phyloP scores from a whole-genome alignment of 2,888 invertebrate genomes.

The Orthonychiurus folsomi region DNA sequence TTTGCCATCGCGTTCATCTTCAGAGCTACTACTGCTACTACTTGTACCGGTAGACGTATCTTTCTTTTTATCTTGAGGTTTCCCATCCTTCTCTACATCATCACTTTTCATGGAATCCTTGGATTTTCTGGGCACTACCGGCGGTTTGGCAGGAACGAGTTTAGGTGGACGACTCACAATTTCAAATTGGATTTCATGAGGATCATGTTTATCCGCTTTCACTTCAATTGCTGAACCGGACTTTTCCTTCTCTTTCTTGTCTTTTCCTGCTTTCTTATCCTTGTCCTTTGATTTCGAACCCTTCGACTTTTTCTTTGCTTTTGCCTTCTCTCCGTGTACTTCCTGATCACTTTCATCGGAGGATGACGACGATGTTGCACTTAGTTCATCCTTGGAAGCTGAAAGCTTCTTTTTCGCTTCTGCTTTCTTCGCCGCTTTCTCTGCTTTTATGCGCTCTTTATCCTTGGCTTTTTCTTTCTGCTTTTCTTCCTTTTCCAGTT shows the following conservation, averaged over 20 bases:
- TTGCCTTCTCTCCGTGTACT: conserved; percentile 9
- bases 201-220: not conserved
- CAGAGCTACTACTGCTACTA: conserved; percentile 21
- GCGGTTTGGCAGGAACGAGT: conserved; percentile 25
- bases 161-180: not conserved
- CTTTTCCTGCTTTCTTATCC: conserved; percentile 18
- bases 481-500: conserved; percentile 16
- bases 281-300: not conserved
- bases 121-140: conserved; percentile 31
- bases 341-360: conserved; percentile 32
- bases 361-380: conserved; percentile 24
- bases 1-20: conserved; percentile 19
- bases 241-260: conserved; percentile 20
- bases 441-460: conserved; percentile 23
- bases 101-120: conserved; percentile 20
- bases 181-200: not conserved
- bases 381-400: conserved; percentile 15
- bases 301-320: not conserved
- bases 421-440: conserved; percentile 25
- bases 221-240: conserved; percentile 6
- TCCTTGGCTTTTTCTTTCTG: conserved; percentile 14
- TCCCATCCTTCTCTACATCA: not conserved
- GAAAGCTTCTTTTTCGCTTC: conserved; percentile 20
- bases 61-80: conserved; percentile 13
- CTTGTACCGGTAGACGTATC: conserved; percentile 14